phyloP scores from a whole-genome alignment of 2,113 vertebrate species.

The Cacatua alba region DNA sequence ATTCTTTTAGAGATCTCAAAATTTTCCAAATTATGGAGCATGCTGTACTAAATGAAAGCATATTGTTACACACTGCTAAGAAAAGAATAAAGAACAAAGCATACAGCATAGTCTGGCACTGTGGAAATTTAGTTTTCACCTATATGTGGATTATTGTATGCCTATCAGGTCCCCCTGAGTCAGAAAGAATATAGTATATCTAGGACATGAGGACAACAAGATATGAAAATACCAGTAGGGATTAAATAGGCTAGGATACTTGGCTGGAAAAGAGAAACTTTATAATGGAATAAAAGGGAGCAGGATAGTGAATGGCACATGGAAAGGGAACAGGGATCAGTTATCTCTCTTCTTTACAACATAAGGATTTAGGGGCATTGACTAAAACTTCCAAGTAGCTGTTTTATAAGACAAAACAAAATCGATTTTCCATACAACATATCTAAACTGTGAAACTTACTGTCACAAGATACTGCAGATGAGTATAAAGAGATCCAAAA shows the following conservation, averaged over 20 bases:
- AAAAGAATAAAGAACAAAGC: not conserved
- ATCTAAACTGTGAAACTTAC: not conserved
- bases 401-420: not conserved
- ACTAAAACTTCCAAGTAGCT: not conserved
- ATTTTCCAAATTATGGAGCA: not conserved
- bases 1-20: not conserved
- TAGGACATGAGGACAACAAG: not conserved
- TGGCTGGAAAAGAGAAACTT: not conserved
- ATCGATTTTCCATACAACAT: not conserved
- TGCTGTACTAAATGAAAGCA: not conserved
- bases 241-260: not conserved
- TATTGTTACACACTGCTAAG: not conserved
- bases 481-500: not conserved
- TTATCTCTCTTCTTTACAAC: not conserved
- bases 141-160: not conserved
- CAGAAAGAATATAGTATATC: not conserved
- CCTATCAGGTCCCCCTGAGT: not conserved
- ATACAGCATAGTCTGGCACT: not conserved
- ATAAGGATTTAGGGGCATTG: not conserved
- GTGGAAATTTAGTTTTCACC: not conserved
- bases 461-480: not conserved
- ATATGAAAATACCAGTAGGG: not conserved
- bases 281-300: not conserved
- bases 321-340: not conserved
- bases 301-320: not conserved